Conservation (phyloP, 1,140 invertebrate species). For the Brachionus asplanchnoidis region DNA sequence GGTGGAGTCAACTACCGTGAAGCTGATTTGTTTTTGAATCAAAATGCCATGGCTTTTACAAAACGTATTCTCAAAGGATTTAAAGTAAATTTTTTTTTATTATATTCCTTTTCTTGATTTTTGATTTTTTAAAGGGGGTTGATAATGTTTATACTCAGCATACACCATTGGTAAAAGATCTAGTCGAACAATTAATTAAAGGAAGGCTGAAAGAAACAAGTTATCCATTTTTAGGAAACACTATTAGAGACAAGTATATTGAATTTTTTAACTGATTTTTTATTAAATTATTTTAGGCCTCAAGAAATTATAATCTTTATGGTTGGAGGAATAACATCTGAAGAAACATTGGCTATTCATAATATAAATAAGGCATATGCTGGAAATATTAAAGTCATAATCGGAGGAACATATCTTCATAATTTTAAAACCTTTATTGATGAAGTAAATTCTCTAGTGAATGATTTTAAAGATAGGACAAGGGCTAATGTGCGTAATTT, state of each 20-base stretch:
- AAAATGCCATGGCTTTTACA: slow-evolving; percentile 71
- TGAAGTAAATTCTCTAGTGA: background rate
- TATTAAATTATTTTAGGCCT: slow-evolving; percentile 59
- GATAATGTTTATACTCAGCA: slow-evolving; percentile 97
- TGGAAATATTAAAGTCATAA: slow-evolving; percentile 9
- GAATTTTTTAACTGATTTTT: background rate
- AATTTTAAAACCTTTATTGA: slow-evolving; percentile 31
- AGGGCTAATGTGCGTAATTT: background rate
- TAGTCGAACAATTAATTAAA: slow-evolving; percentile 79
- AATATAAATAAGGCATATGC: slow-evolving; percentile 51
- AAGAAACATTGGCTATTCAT: slow-evolving; percentile 82
- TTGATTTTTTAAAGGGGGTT: slow-evolving; percentile 66
- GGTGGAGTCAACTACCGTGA: slow-evolving; percentile 71
- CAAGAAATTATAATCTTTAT: slow-evolving; percentile 90
- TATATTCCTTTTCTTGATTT: background rate
- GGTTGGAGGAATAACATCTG: slow-evolving; percentile 91
- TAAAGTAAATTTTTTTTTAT: slow-evolving; percentile 63
- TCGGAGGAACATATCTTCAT: slow-evolving; percentile 36
- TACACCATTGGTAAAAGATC: slow-evolving; percentile 75
- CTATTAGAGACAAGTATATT: slow-evolving; percentile 55
- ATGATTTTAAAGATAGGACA: background rate
- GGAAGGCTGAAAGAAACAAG: slow-evolving; percentile 73
- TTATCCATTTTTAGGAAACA: slow-evolving; percentile 72
- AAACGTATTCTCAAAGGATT: slow-evolving; percentile 85
- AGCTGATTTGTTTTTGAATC: slow-evolving; percentile 73